Evolutionary conservation across 2,113 vertebrate genomes (phyloP).

Genomic region (Orientallactaga bullata): DNA sequence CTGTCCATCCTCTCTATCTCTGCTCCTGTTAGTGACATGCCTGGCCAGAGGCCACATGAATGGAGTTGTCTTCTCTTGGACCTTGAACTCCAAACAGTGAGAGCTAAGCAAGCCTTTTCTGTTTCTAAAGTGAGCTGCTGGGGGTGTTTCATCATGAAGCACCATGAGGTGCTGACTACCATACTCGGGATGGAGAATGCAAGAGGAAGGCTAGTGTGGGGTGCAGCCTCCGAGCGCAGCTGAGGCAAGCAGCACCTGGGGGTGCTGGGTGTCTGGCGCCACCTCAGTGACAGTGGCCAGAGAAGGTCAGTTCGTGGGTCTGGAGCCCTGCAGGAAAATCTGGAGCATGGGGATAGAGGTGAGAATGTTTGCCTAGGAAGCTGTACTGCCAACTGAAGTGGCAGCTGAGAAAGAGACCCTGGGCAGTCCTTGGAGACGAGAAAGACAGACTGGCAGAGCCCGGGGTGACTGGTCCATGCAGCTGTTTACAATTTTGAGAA

Average conservation of each 20-base stretch:
- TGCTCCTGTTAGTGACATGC: too few relatives aligned
- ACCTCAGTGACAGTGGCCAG: neutral
- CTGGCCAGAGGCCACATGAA: neutral
- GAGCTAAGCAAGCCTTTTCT: neutral
- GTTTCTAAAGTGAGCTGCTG: neutral
- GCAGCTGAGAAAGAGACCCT: neutral
- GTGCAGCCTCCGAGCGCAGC: accelerated
- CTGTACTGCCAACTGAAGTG: accelerated
- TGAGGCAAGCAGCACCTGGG: too few relatives aligned
- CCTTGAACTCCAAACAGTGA: neutral
- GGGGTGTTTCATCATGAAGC: neutral
- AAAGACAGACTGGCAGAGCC: neutral
- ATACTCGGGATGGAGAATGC: neutral
- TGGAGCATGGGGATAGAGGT: neutral
- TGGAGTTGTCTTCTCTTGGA: neutral
- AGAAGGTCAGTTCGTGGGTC: accelerated
- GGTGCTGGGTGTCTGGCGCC: neutral
- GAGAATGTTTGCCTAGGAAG: neutral
- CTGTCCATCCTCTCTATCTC: neutral
- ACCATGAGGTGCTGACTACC: neutral
- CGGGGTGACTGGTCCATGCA: accelerated
- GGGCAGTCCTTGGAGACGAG: neutral
- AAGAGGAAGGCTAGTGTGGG: accelerated
- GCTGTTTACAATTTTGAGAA: neutral
- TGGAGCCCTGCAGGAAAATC: neutral